phyloP scores from a whole-genome alignment of 2,888 invertebrate species.

The Aphodius sticticus region DNA sequence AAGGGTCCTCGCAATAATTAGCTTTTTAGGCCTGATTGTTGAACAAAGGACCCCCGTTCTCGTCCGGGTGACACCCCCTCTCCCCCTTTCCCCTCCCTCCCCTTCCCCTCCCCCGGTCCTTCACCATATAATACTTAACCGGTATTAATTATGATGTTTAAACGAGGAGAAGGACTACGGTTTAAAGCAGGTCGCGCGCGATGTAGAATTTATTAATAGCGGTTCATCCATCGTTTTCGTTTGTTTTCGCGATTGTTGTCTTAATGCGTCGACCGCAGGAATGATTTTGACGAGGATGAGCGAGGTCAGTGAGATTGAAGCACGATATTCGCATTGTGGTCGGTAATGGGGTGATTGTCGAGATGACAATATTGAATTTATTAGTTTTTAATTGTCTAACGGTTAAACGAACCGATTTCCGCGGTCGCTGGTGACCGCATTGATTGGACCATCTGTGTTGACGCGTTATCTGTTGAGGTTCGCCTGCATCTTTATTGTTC shows the following conservation, averaged over 20 bases:
- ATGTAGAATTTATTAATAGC: neutral
- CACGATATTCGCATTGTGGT: neutral
- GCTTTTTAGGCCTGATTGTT: slow-evolving; percentile 4
- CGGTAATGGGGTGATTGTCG: neutral
- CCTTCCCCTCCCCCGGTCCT: no score
- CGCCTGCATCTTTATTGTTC: no score
- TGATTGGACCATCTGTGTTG: neutral
- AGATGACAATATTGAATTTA: neutral
- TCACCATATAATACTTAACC: neutral
- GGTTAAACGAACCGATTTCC: neutral
- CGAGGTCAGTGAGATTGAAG: neutral
- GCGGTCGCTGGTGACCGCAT: neutral
- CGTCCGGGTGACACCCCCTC: neutral
- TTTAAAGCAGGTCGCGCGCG: neutral
- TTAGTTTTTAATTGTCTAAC: neutral
- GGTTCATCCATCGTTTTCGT: neutral
- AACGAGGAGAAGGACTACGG: neutral
- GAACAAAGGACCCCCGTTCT: neutral
- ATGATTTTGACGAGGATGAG: neutral
- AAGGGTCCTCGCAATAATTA: neutral
- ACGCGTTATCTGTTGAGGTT: no score
- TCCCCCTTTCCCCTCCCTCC: no score
- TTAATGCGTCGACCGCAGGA: neutral
- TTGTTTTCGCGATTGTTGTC: neutral
- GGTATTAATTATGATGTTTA: neutral